Conservation (phyloP, 2,888 invertebrate species). For the Dichetophora obliterata region DNA sequence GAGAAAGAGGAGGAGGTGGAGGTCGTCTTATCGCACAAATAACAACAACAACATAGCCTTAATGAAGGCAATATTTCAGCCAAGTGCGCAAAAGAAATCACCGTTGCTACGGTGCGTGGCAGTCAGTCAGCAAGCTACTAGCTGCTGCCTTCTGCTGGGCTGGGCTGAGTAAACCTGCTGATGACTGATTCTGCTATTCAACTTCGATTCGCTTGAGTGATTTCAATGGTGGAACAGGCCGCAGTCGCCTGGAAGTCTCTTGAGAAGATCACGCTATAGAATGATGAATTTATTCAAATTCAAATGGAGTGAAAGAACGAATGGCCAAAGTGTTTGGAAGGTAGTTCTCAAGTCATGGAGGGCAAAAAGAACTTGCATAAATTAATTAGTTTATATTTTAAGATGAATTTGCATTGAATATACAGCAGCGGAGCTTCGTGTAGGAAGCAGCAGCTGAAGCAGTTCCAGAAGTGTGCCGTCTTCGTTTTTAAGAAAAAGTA, state of each 20-base stretch:
- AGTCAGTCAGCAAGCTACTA: background rate
- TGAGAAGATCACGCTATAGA: background rate
- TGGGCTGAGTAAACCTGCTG: conserved; percentile 1
- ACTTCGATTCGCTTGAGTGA: conserved; percentile 33
- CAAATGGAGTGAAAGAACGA: background rate
- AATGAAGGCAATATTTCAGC: conserved; percentile 48
- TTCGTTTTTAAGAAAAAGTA: too few relatives aligned
- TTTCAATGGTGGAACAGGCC: conserved; percentile 12
- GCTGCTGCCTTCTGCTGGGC: background rate
- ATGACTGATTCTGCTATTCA: background rate
- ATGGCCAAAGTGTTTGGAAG: background rate
- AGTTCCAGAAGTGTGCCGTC: too few relatives aligned
- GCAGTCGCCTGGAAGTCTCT: background rate
- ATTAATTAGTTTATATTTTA: conserved; percentile 33
- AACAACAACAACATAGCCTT: conserved; percentile 43
- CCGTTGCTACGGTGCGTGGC: background rate
- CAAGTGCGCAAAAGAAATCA: conserved; percentile 2
- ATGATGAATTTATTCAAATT: conserved; percentile 13
- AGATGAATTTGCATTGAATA: conserved; percentile 24
- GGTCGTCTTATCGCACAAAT: background rate
- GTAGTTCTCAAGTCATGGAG: background rate
- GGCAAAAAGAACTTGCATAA: conserved; percentile 5
- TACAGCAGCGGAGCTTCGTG: too few relatives aligned
- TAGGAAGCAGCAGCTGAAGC: too few relatives aligned
- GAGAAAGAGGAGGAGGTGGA: too few relatives aligned